Conservation (phyloP, 2,888 invertebrate genomes). For the Gymnocheta viridis region DNA sequence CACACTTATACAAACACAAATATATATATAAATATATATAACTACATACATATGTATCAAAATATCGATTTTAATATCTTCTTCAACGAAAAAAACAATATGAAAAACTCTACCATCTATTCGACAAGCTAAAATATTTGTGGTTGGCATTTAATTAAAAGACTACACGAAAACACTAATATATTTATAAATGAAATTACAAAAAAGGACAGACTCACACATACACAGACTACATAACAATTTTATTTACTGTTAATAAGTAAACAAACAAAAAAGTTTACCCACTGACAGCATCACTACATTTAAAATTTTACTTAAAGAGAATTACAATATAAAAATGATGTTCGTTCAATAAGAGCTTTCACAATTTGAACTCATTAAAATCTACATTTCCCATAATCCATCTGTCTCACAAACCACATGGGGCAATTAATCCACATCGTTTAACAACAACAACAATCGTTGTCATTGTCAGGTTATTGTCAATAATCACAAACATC, state of each 20-base stretch:
- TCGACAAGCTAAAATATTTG: neutral
- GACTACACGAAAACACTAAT: neutral
- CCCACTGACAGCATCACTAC: too few relatives aligned
- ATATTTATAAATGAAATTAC: neutral
- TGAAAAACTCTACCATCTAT: neutral
- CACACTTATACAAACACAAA: neutral
- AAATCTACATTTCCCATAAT: conserved; percentile 25
- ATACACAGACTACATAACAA: neutral
- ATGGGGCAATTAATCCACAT: conserved; percentile 56
- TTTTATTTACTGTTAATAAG: conserved; percentile 29
- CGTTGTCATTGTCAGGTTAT: neutral
- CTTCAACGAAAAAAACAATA: neutral
- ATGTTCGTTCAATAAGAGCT: conserved; percentile 29
- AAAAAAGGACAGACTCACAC: neutral
- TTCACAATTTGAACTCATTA: conserved; percentile 52
- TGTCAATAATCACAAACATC: conserved; percentile 32
- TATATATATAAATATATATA: neutral
- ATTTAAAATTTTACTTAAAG: neutral
- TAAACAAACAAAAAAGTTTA: conserved; percentile 3
- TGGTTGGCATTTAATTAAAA: neutral
- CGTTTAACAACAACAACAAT: neutral
- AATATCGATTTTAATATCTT: conserved; percentile 40
- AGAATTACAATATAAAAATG: conserved; percentile 11
- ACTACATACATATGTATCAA: too few relatives aligned
- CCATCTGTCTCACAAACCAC: conserved; percentile 29